A percentile compares a stretch with the other conserved stretches of the same genome.
Evolutionary conservation across 1,140 invertebrate species (phyloP).

Genomic region (Drosophila sucinea): DNA sequence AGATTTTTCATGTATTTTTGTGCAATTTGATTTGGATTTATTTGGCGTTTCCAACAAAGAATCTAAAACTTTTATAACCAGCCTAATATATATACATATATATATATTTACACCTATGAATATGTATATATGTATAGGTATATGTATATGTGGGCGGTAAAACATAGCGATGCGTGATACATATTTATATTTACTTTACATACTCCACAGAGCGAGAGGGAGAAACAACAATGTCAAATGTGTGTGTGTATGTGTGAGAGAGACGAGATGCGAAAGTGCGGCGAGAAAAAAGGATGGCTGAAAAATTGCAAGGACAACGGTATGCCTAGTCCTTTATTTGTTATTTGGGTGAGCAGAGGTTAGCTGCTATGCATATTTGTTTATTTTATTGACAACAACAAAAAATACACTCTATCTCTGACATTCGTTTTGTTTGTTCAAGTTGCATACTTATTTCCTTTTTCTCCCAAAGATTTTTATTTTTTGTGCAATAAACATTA

Average conservation of each 20-base stretch:
- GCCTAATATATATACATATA: conserved; percentile 30
- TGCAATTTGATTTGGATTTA: too few species aligned
- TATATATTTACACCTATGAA: conserved; percentile 21
- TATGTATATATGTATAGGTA: conserved; percentile 16
- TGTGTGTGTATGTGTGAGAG: conserved; percentile 19
- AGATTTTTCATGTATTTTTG: too few species aligned
- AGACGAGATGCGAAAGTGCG: conserved; percentile 6
- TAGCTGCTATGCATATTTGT: conserved; percentile 46
- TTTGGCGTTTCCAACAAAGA: too few species aligned
- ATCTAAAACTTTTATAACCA: not conserved
- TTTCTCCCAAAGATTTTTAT: not conserved
- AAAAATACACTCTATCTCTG: conserved; percentile 35
- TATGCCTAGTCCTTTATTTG: conserved; percentile 47
- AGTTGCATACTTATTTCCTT: not conserved
- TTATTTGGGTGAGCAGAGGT: conserved; percentile 27
- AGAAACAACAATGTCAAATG: conserved; percentile 62
- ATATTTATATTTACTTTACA: conserved; percentile 65
- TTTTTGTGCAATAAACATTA: not conserved
- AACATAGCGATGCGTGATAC: conserved; percentile 64
- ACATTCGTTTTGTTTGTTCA: conserved; percentile 29
- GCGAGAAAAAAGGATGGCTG: conserved; percentile 9
- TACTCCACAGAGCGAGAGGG: conserved; percentile 11
- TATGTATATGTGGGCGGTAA: conserved; percentile 54
- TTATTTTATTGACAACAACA: conserved; percentile 60
- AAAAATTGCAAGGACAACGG: conserved; percentile 63